Conservation (phyloP, 1,140 invertebrate species). For the Agrilus planipennis region DNA sequence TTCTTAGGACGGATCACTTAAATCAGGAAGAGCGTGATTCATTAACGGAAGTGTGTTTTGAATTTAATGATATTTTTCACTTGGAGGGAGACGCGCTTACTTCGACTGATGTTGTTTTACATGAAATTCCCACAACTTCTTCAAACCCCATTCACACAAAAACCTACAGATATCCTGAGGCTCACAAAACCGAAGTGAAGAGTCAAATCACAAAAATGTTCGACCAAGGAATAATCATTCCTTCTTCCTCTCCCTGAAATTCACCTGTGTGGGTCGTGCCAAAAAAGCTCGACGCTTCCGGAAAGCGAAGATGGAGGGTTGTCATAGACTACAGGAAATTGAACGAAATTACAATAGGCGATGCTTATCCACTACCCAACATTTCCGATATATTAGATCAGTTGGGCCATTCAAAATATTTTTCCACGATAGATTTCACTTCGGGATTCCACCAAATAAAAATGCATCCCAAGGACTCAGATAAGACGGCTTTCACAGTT, state of each 20-base stretch:
- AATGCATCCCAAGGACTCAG: neutral
- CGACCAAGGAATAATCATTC: conserved; percentile 20
- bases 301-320: conserved; percentile 25
- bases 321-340: conserved; percentile 20
- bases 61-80: conserved; percentile 18
- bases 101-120: conserved; percentile 13
- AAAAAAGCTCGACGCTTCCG: conserved; percentile 26
- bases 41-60: conserved; percentile 14
- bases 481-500: conserved; percentile 2
- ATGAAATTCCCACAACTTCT: conserved; percentile 6
- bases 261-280: conserved; percentile 24
- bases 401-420: conserved; percentile 33
- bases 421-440: conserved; percentile 35
- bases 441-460: conserved; percentile 5
- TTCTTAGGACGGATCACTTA: conserved; percentile 12
- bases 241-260: conserved; percentile 19
- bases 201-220: conserved; percentile 19
- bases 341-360: conserved; percentile 22
- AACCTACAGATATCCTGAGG: conserved; percentile 17
- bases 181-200: conserved; percentile 18
- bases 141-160: conserved; percentile 13
- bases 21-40: conserved; percentile 15
- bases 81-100: conserved; percentile 10
- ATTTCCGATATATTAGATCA: conserved; percentile 35
- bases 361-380: conserved; percentile 38